Conservation (phyloP, 2,113 vertebrate genomes). For the Noturus placidus region DNA sequence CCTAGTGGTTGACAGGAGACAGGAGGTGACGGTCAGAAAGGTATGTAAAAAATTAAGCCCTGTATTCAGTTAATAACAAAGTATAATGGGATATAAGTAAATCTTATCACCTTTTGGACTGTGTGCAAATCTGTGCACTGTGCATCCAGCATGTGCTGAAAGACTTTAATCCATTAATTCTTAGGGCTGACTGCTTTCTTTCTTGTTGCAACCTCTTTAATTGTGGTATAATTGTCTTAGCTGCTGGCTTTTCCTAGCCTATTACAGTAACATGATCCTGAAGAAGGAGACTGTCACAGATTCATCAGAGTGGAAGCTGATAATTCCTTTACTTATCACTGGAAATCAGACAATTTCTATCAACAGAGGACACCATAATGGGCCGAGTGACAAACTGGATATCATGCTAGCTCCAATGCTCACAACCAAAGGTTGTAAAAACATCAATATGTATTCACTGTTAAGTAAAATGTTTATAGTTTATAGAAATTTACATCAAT, state of each 20-base stretch:
- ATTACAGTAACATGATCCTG: slow-evolving; percentile 66
- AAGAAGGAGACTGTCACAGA: slow-evolving; percentile 26
- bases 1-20: not conserved
- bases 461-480: not conserved
- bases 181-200: slow-evolving; percentile 34
- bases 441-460: not conserved
- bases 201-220: slow-evolving; percentile 52
- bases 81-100: not conserved
- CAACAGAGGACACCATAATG: not conserved
- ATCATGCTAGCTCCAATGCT: not conserved
- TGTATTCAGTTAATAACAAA: not conserved
- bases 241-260: slow-evolving; percentile 55
- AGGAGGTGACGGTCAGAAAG: not conserved
- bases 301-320: slow-evolving; percentile 37
- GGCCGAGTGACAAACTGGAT: not conserved
- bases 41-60: not conserved
- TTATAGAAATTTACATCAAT: not conserved
- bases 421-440: not conserved
- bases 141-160: slow-evolving; percentile 53
- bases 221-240: slow-evolving; percentile 62
- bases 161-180: slow-evolving; percentile 62
- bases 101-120: not conserved
- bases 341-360: slow-evolving; percentile 18
- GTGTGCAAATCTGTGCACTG: not conserved
- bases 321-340: slow-evolving; percentile 13